Evolutionary conservation across 92 coral and sea anemone species (phyloP), one percentile per base, ranked within the genome.

Genomic region (Paramuricea clavata): DNA sequence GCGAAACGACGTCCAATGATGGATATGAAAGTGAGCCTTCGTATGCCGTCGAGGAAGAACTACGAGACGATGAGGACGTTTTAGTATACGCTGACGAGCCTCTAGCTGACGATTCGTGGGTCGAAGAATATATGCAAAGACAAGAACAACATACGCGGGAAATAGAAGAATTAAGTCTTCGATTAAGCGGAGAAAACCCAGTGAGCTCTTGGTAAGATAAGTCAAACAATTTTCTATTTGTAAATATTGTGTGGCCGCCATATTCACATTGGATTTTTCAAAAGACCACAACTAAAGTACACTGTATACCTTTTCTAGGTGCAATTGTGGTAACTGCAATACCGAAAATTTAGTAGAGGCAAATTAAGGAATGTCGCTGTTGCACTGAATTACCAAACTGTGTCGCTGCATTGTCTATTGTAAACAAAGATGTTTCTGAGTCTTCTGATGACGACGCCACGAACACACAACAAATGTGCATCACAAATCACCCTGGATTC

Each of bases 351-450:
- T 67, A 67, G 41, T 30, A 26, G 44, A 67, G n/a, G 74, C 74
- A 35, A 67, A n/a, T n/a, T n/a, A n/a, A 67, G 23, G 74, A 67
- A 30, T 26, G 39, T 67, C 44, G 74, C 21, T 67, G 74, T 67
- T 67, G 74, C 41, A 22, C 39, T 2, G 74, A 67, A 30, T 0
- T 67, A 3, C n/a, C 39, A 13, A 67, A 67, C 7, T 67, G 74
- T 35, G 74, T 3, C 6, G 44, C 2, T 30, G 39, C 44, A 7
- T 30, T 67, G 74, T 1, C 41, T 67, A 1, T 1, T 0, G 41
- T 36, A 35, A 25, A 9, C 30, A 61, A 9, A 10, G 69, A 56
- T 56, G 12, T 56, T 2, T 17, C 21, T 17, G 22, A 56, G n/a
- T n/a, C n/a, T n/a, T n/a, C n/a, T n/a, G n/a, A n/a, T 17, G 27